These are phyloP conservation scores for Dendrolimus pini DNA, from an alignment of 2,888 invertebrate genomes.

Conservation along the genomic window DNA sequence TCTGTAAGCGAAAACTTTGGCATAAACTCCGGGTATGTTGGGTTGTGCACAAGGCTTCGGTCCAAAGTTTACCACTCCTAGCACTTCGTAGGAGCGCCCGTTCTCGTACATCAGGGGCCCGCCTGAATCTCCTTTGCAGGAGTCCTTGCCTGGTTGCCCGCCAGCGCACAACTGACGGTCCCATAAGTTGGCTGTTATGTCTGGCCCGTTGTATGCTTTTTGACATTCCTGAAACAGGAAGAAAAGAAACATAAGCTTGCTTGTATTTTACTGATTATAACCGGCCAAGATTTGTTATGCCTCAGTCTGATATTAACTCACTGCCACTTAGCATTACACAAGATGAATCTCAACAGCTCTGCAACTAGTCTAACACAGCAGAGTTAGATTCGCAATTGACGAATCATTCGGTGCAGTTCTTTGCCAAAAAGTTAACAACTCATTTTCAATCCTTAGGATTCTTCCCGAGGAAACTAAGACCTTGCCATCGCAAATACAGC, in stretches of 20 bases:
- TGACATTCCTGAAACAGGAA: slow-evolving; percentile 26
- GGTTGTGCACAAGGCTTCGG: slow-evolving; percentile 76
- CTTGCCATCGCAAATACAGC: no score
- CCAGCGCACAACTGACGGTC: slow-evolving; percentile 74
- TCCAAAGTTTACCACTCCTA: slow-evolving; percentile 80
- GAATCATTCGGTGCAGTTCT: no score
- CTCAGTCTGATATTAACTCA: no score
- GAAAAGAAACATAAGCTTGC: background rate
- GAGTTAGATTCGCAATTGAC: no score
- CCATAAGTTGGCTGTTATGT: slow-evolving; percentile 21
- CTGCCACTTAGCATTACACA: no score
- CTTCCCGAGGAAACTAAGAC: no score
- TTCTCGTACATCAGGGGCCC: slow-evolving; percentile 75
- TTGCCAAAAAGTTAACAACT: no score
- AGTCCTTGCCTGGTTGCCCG: slow-evolving; percentile 70
- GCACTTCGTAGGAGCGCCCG: slow-evolving; percentile 26
- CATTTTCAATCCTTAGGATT: no score
- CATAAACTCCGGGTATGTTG: slow-evolving; percentile 79
- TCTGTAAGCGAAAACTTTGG: slow-evolving; percentile 71
- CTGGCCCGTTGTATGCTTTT: slow-evolving; percentile 16
- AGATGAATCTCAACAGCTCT: no score
- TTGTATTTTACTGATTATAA: no score
- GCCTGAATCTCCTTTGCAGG: slow-evolving; percentile 80
- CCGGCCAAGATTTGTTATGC: no score
- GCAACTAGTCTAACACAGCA: no score